These are phyloP conservation scores for Holcopasites calliopsidis DNA, from an alignment of 1,140 invertebrate genomes.

Conservation along the genomic window DNA sequence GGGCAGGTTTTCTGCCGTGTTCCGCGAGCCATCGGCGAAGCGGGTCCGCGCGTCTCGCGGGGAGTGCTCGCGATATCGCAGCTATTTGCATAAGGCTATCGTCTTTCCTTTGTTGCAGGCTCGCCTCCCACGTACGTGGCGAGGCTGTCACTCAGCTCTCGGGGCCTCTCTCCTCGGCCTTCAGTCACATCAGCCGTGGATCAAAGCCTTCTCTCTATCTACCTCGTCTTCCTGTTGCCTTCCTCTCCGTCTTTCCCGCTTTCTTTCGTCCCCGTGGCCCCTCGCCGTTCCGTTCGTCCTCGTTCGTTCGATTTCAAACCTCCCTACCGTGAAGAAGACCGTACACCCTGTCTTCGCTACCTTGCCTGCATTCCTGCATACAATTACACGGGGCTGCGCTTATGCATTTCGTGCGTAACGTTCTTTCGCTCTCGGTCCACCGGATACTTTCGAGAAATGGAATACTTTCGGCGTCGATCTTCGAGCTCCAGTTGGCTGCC, in stretches of 20 bases:
- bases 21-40: conserved; percentile 7
- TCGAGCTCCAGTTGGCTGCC: background rate
- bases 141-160: conserved; percentile 74
- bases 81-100: conserved; percentile 76
- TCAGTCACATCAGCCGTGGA: conserved; percentile 63
- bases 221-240: conserved; percentile 8
- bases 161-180: conserved; percentile 63
- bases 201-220: conserved; percentile 52
- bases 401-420: conserved; percentile 69
- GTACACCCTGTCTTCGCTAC: conserved; percentile 73
- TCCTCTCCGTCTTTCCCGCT: conserved; percentile 41
- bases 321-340: conserved; percentile 54
- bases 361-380: conserved; percentile 78
- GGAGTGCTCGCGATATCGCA: conserved; percentile 67
- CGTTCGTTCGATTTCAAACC: conserved; percentile 71
- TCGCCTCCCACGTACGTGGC: conserved; percentile 76
- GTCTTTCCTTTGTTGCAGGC: conserved; percentile 65
- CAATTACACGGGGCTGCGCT: conserved; percentile 70
- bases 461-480: background rate
- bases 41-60: conserved; percentile 37
- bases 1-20: too few relatives aligned
- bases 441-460: background rate
- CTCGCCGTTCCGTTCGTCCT: conserved; percentile 20
- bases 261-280: conserved; percentile 15
- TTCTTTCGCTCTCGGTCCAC: conserved; percentile 20